phyloP scores from a whole-genome alignment of 2,888 invertebrate genomes.

The Lasioglossum marginatum region DNA sequence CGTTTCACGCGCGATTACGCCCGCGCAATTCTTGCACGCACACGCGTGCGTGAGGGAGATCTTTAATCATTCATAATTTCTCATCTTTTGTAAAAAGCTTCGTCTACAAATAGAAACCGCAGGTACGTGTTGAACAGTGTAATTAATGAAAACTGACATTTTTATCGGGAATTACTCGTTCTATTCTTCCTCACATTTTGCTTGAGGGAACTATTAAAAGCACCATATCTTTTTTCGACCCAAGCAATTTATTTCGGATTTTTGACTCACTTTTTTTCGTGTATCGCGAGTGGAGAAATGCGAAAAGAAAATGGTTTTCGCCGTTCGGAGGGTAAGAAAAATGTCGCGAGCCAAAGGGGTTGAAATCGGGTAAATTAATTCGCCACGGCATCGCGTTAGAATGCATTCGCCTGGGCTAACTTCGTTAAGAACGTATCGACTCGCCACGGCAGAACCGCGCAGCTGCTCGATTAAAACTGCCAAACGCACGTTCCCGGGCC shows the following conservation, averaged over 20 bases:
- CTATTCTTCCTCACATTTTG: too few relatives aligned
- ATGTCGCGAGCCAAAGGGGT: not conserved
- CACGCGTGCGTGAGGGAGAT: not conserved
- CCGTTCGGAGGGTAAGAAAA: not conserved
- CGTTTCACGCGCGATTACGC: slow-evolving; percentile 35
- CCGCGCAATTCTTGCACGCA: slow-evolving; percentile 19
- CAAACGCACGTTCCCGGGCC: slow-evolving; percentile 46
- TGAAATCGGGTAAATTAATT: slow-evolving; percentile 41
- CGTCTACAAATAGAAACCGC: not conserved
- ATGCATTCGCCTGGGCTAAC: slow-evolving; percentile 18
- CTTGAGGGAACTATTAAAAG: too few relatives aligned
- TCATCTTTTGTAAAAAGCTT: not conserved
- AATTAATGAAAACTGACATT: slow-evolving; percentile 1
- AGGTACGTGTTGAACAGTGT: not conserved
- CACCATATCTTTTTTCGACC: too few relatives aligned
- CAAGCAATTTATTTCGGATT: not conserved
- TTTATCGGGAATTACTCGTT: not conserved
- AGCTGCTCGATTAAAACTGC: slow-evolving; percentile 58
- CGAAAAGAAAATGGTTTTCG: not conserved
- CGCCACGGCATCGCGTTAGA: slow-evolving; percentile 19
- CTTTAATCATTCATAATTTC: not conserved
- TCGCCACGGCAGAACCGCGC: slow-evolving; percentile 39
- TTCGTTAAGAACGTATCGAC: slow-evolving; percentile 55
- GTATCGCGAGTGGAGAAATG: too few relatives aligned
- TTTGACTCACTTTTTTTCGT: not conserved